These are phyloP conservation scores for Poecile montanus DNA, from an alignment of 2,797 vertebrate species.

Conservation along the genomic window DNA sequence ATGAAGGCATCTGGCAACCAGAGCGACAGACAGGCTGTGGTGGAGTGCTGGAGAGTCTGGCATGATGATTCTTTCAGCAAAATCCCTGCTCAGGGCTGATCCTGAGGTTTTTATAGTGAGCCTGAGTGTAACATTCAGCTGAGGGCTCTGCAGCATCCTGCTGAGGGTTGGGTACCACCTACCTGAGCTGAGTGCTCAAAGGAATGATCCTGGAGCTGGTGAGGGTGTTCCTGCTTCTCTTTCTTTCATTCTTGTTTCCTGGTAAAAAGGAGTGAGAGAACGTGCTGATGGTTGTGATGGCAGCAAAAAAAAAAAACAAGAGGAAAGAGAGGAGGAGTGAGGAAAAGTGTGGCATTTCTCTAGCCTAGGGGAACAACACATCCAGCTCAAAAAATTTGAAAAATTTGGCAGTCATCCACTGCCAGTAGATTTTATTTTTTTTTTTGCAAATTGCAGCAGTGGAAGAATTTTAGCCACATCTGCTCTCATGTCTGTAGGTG, in stretches of 20 bases:
- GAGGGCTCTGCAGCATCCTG: background rate
- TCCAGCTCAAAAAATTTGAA: background rate
- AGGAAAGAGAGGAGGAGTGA: background rate
- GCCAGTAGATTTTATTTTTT: background rate
- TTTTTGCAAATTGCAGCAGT: background rate
- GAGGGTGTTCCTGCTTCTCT: background rate
- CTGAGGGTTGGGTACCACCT: background rate
- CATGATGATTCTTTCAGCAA: background rate
- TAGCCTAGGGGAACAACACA: background rate
- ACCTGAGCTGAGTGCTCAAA: background rate
- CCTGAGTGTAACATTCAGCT: background rate
- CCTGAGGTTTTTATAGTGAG: background rate
- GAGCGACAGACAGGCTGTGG: background rate
- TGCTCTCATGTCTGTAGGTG: background rate
- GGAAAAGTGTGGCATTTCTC: background rate
- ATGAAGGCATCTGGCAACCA: slow-evolving; percentile 35
- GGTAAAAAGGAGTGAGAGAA: background rate
- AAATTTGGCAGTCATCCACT: background rate
- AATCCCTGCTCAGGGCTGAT: background rate
- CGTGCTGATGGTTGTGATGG: background rate
- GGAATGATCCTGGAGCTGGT: background rate
- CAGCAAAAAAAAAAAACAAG: background rate
- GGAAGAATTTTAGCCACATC: background rate
- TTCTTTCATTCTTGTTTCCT: background rate
- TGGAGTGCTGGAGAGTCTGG: background rate